These are phyloP conservation scores for Ptiloglossa arizonensis DNA, from an alignment of 1,140 invertebrate species.

Conservation along the genomic window DNA sequence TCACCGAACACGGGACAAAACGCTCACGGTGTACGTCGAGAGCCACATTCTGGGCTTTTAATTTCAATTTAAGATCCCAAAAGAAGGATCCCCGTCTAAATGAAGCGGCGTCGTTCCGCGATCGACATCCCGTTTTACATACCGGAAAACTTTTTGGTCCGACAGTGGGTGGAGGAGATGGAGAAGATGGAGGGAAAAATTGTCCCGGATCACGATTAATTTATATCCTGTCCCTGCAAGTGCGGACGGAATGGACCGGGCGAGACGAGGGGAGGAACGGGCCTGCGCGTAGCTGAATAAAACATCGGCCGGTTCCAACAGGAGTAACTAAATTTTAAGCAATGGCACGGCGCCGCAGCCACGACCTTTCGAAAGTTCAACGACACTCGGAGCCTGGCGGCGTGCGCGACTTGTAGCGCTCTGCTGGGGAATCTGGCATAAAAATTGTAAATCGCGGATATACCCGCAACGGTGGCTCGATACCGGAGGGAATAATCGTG, in stretches of 20 bases:
- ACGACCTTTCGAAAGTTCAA: conserved; percentile 59
- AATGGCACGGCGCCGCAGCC: conserved; percentile 28
- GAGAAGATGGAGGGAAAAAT: conserved; percentile 13
- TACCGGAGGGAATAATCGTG: conserved; percentile 64
- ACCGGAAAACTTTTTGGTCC: conserved; percentile 32
- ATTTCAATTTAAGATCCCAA: conserved; percentile 20
- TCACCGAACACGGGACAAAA: too few relatives aligned
- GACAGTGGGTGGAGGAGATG: neutral
- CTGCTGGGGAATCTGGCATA: conserved; percentile 34
- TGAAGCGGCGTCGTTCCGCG: conserved; percentile 19
- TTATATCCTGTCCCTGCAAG: conserved; percentile 37
- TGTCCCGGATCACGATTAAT: conserved; percentile 40
- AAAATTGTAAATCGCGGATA: conserved; percentile 64
- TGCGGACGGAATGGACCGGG: conserved; percentile 3
- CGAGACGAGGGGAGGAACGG: too few relatives aligned
- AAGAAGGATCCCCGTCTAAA: neutral
- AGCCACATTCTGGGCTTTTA: conserved; percentile 8
- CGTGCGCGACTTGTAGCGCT: conserved; percentile 27
- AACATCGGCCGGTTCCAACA: conserved; percentile 41
- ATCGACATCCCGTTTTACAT: conserved; percentile 37
- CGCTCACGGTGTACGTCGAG: too few relatives aligned
- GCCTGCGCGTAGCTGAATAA: conserved; percentile 37
- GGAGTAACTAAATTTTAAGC: conserved; percentile 51
- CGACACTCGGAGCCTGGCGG: conserved; percentile 34
- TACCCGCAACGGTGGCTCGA: conserved; percentile 21